phyloP scores from a whole-genome alignment of 2,797 vertebrate species.

The Arctocebus calabarensis region DNA sequence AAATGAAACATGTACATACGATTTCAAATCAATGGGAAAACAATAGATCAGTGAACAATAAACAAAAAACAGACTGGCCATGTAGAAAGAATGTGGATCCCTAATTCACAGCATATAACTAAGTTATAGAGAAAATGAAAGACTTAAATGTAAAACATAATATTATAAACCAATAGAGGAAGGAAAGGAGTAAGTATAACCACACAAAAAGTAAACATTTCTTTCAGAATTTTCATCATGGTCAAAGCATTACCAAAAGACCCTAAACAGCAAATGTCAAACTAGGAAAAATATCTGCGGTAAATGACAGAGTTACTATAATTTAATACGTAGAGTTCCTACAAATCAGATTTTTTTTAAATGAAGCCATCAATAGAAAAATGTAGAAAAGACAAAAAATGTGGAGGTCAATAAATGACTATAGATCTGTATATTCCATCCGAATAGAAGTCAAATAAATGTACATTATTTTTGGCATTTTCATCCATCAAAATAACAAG shows the following conservation, averaged over 20 bases:
- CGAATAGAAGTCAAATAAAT: constrained; percentile 17
- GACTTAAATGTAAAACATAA: constrained; percentile 6
- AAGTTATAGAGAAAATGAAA: background rate
- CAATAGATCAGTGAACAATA: background rate
- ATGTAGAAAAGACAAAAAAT: background rate
- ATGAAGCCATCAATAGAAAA: background rate
- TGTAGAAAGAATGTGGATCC: background rate
- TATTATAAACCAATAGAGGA: background rate
- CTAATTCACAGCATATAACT: background rate
- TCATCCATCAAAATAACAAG: background rate
- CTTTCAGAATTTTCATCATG: background rate
- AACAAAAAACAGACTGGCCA: background rate
- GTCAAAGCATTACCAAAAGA: constrained; percentile 17
- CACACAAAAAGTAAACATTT: background rate
- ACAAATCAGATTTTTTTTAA: background rate
- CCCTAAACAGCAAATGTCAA: constrained; percentile 27
- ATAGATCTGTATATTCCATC: background rate
- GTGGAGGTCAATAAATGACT: background rate
- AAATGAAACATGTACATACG: too few species aligned
- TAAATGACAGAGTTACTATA: background rate
- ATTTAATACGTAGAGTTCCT: constrained; percentile 4
- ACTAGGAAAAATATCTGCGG: background rate
- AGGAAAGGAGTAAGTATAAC: background rate
- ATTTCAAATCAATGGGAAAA: background rate
- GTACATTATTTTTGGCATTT: background rate